Evolutionary conservation across 2,797 vertebrate genomes (phyloP), one percentile per base, ranked within the genome.

Genomic region (Typhlichthys subterraneus): DNA sequence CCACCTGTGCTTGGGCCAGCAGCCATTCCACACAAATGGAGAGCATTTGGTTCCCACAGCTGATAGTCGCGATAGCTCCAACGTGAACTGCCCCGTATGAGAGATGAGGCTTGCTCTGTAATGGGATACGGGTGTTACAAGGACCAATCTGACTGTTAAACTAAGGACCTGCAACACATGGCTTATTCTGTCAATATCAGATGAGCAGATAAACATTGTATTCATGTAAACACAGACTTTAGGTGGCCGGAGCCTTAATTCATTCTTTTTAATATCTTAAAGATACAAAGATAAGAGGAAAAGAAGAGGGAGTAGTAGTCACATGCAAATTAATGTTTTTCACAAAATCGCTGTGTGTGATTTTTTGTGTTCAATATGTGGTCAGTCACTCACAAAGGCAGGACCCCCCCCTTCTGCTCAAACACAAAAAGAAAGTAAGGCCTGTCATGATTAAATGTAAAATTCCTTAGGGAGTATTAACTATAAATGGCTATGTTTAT

Each of bases 1-100:
- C 80, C 88, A 88, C 88, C 85, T 91, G 88, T 85, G 84, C 78
- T 63, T 62, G 14, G 74, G 73, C 72, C 77, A 65, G 67, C 59
- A 72, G 77, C 73, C 61, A 70, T 87, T 86, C 83, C 77, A 80
- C 76, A 81, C 86, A 88, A 88, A 84, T 75, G 76, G 78, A 76
- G 74, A 88, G 71, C 87, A 84, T 88, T 90, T 89, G 83, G 87
- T 90, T 92, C 88, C 86, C 89, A 91, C 89, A 91, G 87, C 87
- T 91, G 89, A 92, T 85, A 85, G 85, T 81, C 87, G 72, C 64
- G 63, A 85, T 87, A 88, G 79, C 89, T 82, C 64, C 78, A 69
- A 82, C 61, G 69, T 89, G 86, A 93, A 88, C 87, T 82, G 7
- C 76, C 81, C 77, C 69, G 8, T 77, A 69, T 82, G 82, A 83